These are phyloP conservation scores for Salvelinus sp. DNA, from an alignment of 2,113 vertebrate species.

Conservation along the genomic window DNA sequence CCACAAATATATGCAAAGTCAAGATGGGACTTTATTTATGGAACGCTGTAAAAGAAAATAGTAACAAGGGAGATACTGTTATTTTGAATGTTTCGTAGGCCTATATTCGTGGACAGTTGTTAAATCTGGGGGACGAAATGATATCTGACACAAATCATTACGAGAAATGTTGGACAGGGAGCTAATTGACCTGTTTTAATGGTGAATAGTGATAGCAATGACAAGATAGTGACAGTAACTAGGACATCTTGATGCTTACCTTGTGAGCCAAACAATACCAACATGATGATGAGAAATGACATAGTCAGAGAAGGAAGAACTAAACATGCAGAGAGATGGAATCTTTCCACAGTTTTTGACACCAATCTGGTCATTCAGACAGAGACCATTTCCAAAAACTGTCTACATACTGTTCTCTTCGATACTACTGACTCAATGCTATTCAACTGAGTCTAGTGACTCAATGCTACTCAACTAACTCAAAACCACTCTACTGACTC, in stretches of 20 bases:
- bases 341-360: constrained; percentile 57
- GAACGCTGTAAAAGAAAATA: not conserved
- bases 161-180: not conserved
- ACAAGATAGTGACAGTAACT: not conserved
- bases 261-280: constrained; percentile 46
- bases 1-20: constrained; percentile 61
- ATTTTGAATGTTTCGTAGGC: not conserved
- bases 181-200: not conserved
- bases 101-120: not conserved
- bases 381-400: not conserved
- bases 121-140: not conserved
- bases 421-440: no score
- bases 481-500: not conserved
- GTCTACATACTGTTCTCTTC: no score
- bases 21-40: constrained; percentile 63
- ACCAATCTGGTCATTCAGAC: not conserved
- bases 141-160: not conserved
- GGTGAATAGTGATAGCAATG: not conserved
- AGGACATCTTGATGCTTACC: constrained; percentile 51
- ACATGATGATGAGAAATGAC: constrained; percentile 41
- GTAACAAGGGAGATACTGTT: not conserved
- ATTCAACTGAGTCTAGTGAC: no score
- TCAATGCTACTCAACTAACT: no score
- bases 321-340: constrained; percentile 39
- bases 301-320: constrained; percentile 26